Evolutionary conservation across 2,888 invertebrate genomes (phyloP).

Genomic region (Aporophyla lueneburgensis): DNA sequence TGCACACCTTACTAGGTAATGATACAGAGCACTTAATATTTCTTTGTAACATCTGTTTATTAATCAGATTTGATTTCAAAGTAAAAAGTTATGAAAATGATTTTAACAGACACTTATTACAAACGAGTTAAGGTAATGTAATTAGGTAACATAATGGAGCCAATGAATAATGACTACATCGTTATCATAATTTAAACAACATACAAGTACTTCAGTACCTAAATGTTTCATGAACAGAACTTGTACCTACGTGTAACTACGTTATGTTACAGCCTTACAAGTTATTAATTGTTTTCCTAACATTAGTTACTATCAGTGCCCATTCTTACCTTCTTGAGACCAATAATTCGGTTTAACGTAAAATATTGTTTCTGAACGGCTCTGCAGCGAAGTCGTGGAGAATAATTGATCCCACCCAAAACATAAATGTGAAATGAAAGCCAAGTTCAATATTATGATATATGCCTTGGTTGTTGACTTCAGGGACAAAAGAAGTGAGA

Average conservation of each 20-base stretch:
- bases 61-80: no score
- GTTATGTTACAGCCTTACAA: neutral
- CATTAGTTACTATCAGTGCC: neutral
- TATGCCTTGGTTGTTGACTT: no score
- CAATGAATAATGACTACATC: slow-evolving; percentile 10
- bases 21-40: no score
- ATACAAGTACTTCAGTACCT: neutral
- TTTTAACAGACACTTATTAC: slow-evolving; percentile 1
- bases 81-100: neutral
- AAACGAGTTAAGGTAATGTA: slow-evolving; percentile 4
- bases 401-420: no score
- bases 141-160: slow-evolving; percentile 14
- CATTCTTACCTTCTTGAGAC: neutral
- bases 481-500: no score
- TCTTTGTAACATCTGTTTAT: no score
- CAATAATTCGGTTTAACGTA: slow-evolving; percentile 20
- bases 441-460: no score
- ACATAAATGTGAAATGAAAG: no score
- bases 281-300: slow-evolving; percentile 11
- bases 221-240: neutral
- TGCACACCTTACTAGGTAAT: no score
- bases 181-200: slow-evolving; percentile 3
- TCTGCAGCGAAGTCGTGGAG: slow-evolving; percentile 4
- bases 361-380: slow-evolving; percentile 21
- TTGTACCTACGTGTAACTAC: neutral